phyloP scores from a whole-genome alignment of 2,888 invertebrate genomes.

The Eulithis prunata region DNA sequence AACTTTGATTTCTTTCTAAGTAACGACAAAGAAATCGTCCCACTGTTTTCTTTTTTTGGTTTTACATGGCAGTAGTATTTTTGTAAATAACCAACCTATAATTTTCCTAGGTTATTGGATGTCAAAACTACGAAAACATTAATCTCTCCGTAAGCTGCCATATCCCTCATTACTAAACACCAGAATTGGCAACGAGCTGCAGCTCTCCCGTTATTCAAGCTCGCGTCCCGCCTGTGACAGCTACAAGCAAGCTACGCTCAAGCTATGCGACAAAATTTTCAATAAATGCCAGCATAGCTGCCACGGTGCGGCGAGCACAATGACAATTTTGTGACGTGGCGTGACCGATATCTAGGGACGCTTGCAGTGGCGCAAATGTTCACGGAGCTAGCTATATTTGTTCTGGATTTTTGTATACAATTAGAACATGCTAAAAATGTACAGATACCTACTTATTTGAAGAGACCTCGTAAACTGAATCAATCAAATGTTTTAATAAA shows the following conservation, averaged over 20 bases:
- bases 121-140: conserved; percentile 3
- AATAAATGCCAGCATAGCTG: conserved; percentile 27
- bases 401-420: not conserved
- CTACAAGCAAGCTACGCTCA: conserved; percentile 15
- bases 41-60: no score
- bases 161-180: conserved; percentile 27
- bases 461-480: no score
- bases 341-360: conserved; percentile 16
- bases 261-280: conserved; percentile 35
- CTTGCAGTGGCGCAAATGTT: conserved; percentile 9
- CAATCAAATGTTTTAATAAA: no score
- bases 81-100: not conserved
- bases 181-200: conserved; percentile 29
- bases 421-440: no score
- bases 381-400: conserved; percentile 8
- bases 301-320: conserved; percentile 17
- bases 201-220: conserved; percentile 26
- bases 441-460: no score
- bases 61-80: not conserved
- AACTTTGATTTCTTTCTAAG: not conserved
- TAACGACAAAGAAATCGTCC: no score
- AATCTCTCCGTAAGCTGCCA: conserved; percentile 11
- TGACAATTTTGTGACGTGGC: conserved; percentile 27
- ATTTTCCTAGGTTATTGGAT: not conserved
- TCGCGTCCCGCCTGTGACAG: conserved; percentile 16